Evolutionary conservation across 2,888 invertebrate species (phyloP).

Genomic region (Diaphora mendica): DNA sequence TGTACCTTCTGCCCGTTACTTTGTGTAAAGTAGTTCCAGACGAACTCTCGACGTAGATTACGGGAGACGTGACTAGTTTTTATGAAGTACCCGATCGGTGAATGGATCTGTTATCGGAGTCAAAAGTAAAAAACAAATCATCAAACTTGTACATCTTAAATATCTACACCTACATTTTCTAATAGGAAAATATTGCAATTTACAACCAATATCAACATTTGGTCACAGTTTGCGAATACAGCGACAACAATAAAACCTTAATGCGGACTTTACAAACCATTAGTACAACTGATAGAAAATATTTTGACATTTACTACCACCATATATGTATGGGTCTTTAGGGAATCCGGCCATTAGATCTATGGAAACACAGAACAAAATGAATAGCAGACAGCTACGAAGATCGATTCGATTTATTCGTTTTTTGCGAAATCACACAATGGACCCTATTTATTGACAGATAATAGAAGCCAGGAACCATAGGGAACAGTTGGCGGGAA

Average conservation of each 20-base stretch:
- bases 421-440: conserved; percentile 81
- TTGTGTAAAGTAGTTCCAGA: neutral
- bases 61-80: neutral
- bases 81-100: neutral
- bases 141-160: neutral
- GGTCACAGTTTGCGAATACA: conserved; percentile 71
- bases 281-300: conserved; percentile 84
- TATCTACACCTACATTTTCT: neutral
- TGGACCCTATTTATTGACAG: conserved; percentile 81
- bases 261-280: conserved; percentile 79
- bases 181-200: conserved; percentile 27
- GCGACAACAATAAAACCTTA: conserved; percentile 75
- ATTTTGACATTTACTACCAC: conserved; percentile 81
- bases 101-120: neutral
- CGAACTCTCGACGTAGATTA: neutral
- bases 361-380: conserved; percentile 67
- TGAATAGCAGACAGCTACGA: conserved; percentile 77
- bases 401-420: conserved; percentile 85
- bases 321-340: conserved; percentile 78
- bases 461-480: conserved; percentile 73
- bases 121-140: neutral
- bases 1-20: neutral
- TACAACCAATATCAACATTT: conserved; percentile 66
- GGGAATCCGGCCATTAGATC: conserved; percentile 73
- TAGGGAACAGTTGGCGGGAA: conserved; percentile 79